A percentile compares a stretch with the other conserved stretches of the same genome.
phyloP scores from a whole-genome alignment of 2,113 vertebrate genomes.

The Bettongia penicillata region DNA sequence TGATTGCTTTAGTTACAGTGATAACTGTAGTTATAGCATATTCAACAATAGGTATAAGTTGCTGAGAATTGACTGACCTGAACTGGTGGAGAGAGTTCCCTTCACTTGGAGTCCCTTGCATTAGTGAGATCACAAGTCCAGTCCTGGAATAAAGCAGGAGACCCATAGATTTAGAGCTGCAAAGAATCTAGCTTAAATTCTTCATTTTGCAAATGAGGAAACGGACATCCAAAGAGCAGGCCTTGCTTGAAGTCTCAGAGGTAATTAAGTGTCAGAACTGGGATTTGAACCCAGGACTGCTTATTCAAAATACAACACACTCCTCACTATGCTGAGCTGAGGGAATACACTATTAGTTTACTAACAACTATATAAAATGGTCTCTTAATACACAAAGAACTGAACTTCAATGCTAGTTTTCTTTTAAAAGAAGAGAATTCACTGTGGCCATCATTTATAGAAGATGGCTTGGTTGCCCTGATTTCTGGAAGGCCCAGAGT shows the following conservation, averaged over 20 bases:
- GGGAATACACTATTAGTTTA: not conserved
- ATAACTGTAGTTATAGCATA: not conserved
- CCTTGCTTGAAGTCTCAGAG: not conserved
- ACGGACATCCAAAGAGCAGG: not conserved
- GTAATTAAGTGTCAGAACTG: not conserved
- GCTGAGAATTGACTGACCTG: not conserved
- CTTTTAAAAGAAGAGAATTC: not conserved
- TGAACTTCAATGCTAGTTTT: not conserved
- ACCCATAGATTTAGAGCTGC: not conserved
- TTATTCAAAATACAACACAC: not conserved
- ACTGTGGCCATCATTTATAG: not conserved
- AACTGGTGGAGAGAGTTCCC: not conserved
- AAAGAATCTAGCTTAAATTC: not conserved
- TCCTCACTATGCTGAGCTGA: not conserved
- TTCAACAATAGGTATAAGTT: not conserved
- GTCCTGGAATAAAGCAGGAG: not conserved
- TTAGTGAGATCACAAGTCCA: not conserved
- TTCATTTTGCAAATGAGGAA: not conserved
- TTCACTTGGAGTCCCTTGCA: not conserved
- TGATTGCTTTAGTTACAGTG: not conserved
- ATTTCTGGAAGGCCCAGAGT: constrained; percentile 25
- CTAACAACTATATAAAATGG: not conserved
- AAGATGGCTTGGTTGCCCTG: not conserved
- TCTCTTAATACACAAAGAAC: not conserved
- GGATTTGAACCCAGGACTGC: not conserved